Conservation (phyloP, 1,140 invertebrate genomes). For the Ceratitis capitata region DNA sequence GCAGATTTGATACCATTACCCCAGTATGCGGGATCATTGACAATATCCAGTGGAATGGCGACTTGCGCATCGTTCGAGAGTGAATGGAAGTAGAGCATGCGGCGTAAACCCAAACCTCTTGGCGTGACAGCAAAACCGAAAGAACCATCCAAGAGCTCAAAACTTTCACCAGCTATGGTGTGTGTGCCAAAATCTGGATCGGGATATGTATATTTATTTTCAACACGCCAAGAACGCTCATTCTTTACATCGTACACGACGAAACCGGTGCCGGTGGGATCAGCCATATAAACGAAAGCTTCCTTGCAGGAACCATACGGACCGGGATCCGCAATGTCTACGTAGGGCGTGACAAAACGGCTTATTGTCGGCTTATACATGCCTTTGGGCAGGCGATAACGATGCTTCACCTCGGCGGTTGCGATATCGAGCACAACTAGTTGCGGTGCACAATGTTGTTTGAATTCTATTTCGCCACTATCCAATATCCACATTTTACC, state of each 20-base stretch:
- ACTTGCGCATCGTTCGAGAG: conserved; percentile 48
- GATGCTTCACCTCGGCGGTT: conserved; percentile 67
- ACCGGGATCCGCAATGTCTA: conserved; percentile 48
- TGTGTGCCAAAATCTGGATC: conserved; percentile 74
- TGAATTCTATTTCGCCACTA: conserved; percentile 68
- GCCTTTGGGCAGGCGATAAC: conserved; percentile 68
- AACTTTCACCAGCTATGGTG: conserved; percentile 73
- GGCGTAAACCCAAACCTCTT: conserved; percentile 41
- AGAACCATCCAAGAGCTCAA: conserved; percentile 61
- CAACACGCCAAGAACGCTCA: conserved; percentile 73
- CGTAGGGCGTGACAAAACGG: conserved; percentile 66
- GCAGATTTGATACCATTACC: conserved; percentile 45
- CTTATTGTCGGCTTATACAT: conserved; percentile 64
- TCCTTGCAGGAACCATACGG: conserved; percentile 68
- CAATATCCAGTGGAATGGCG: conserved; percentile 50
- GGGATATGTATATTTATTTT: conserved; percentile 76
- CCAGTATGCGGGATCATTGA: conserved; percentile 51
- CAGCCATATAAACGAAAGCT: conserved; percentile 78
- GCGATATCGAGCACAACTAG: conserved; percentile 71
- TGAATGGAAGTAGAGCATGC: conserved; percentile 49
- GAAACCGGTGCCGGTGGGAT: conserved; percentile 74
- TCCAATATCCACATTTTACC: conserved; percentile 74
- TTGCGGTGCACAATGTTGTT: conserved; percentile 70
- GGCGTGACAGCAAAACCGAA: conserved; percentile 49
- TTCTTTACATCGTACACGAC: conserved; percentile 74